A percentile compares a stretch with the other conserved stretches of the same genome.
Evolutionary conservation across 2,888 invertebrate genomes (phyloP).

Genomic region (Amiota communis): DNA sequence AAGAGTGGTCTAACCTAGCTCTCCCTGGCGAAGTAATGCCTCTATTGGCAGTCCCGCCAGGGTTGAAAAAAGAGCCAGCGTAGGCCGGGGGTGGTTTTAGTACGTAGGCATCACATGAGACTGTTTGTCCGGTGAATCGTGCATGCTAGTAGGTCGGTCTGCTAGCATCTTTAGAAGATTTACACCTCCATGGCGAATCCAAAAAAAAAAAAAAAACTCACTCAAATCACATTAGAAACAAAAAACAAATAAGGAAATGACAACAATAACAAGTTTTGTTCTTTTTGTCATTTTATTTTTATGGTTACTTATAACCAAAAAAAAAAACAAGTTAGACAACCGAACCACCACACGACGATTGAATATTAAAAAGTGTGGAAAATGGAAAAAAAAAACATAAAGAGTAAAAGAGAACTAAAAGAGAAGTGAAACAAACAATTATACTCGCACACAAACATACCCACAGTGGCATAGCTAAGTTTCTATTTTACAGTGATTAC

Average conservation of each 20-base stretch:
- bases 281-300: constrained; percentile 37
- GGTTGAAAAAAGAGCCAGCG: no score
- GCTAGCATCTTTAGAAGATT: no score
- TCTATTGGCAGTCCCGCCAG: no score
- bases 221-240: constrained; percentile 28
- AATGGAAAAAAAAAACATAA: background rate
- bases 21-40: no score
- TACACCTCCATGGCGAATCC: no score
- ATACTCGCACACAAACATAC: background rate
- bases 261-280: constrained; percentile 15
- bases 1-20: no score
- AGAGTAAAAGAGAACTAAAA: background rate
- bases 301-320: constrained; percentile 8
- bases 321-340: constrained; percentile 19
- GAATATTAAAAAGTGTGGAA: background rate
- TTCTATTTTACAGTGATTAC: constrained; percentile 2
- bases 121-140: no score
- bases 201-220: no score
- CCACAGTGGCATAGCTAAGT: background rate
- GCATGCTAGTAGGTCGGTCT: no score
- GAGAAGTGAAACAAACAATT: background rate
- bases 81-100: no score
- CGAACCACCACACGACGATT: constrained; percentile 1
- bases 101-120: no score
- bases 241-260: constrained; percentile 18